These are phyloP conservation scores for Camponotus fellah DNA, from an alignment of 2,888 invertebrate genomes.

Conservation along the genomic window DNA sequence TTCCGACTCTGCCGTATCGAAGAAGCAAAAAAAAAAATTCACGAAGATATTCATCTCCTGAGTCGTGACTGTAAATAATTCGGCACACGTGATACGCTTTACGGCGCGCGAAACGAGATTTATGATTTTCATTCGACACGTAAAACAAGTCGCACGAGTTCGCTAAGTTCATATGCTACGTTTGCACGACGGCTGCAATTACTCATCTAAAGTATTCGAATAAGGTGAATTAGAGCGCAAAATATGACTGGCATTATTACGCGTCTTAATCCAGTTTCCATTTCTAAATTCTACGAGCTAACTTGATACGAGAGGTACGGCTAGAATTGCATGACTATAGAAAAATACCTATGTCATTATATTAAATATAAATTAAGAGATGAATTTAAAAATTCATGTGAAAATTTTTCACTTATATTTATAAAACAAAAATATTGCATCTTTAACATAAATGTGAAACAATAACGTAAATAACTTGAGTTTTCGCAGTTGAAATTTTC, in stretches of 20 bases:
- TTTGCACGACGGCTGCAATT: slow-evolving; percentile 18
- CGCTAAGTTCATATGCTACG: slow-evolving; percentile 17
- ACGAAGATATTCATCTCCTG: slow-evolving; percentile 45
- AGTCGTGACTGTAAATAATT: slow-evolving; percentile 41
- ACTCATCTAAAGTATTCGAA: slow-evolving; percentile 7
- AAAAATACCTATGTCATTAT: not conserved
- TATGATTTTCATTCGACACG: slow-evolving; percentile 32
- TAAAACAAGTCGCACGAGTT: slow-evolving; percentile 8
- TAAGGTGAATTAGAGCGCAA: slow-evolving; percentile 17
- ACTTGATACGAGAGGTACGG: not conserved
- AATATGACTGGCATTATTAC: not conserved
- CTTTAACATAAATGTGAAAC: not conserved
- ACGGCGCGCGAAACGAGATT: slow-evolving; percentile 16
- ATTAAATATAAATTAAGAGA: not conserved
- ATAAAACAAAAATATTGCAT: no score
- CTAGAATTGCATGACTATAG: not conserved
- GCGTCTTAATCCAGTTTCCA: not conserved
- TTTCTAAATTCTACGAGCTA: slow-evolving; percentile 13
- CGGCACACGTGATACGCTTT: slow-evolving; percentile 28
- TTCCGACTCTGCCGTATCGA: slow-evolving; percentile 2
- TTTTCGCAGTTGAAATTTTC: slow-evolving; percentile 15
- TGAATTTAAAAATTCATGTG: not conserved
- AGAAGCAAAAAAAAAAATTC: slow-evolving; percentile 21
- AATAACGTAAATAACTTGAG: not conserved
- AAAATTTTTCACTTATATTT: not conserved